Base-by-base conservation (phyloP, 2,888 invertebrate genomes). In the Drosophila pegasa region DNA sequence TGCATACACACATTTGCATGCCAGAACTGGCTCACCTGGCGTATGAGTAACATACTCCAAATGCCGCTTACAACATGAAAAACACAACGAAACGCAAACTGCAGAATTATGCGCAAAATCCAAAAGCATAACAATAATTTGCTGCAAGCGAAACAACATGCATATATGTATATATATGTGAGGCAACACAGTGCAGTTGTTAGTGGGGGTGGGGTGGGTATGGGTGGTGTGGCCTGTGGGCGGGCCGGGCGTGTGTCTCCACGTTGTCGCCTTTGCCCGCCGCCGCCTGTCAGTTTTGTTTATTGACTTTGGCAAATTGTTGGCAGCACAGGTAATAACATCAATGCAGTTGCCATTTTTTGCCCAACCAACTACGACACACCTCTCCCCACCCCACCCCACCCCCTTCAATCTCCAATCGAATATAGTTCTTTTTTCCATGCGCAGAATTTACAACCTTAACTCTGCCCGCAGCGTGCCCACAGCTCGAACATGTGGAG, bases 321-420 rank as follows among this genome's bases (percentile, higher is more conserved):
- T 88, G 75, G 75, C 82, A 73, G 87, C 74, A 56, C 77, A 89
- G 88, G 89, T 86, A 89, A 89, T 89, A 87, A 88, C 88, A 89
- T 86, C 88, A 80, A 89, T 86, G 86, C 86, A 89, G 86, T 88
- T 88, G 89, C 89, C 80, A 89, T 86, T 88, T 86, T 88, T 89
- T 82, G 54, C 56, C 45, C 27, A 8, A 14, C 16, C 27, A 2
- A n/a, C 27, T 10, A n/a, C 33, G n/a, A 12, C n/a, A n/a, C n/a
- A n/a, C 16, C 50, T 12, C 35, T 22, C 14, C 18, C 27, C 7
- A 43, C 37, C n/a, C 35, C 22, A 2, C 52, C 25, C 14, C 8
- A 0, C 4, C 27, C 40, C 37, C 31, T n/a, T n/a, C n/a, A n/a
- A n/a, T n/a, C n/a, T n/a, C 33, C 33, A 9, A 58, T 37, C 40